Conservation (phyloP, 2,888 invertebrate species). For the Cephus sareptanus region DNA sequence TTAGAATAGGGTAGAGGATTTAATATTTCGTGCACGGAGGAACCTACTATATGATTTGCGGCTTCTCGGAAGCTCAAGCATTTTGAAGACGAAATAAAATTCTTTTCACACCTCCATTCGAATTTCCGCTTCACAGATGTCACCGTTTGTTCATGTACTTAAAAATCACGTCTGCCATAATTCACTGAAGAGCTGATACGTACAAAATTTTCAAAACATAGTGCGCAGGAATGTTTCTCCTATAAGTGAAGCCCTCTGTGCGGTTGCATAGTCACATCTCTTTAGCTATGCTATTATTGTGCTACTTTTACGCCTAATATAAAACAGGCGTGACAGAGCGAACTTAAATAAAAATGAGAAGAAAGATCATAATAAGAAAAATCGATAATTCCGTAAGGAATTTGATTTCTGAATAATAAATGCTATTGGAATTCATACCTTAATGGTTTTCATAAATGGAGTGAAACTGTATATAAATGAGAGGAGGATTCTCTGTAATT, state of each 20-base stretch:
- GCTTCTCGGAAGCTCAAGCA: not conserved
- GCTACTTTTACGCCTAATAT: not conserved
- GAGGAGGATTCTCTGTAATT: no score
- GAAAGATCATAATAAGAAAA: not conserved
- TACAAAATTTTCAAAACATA: not conserved
- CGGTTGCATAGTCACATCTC: not conserved
- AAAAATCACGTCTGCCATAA: not conserved
- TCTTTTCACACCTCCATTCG: not conserved
- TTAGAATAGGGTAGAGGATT: not conserved
- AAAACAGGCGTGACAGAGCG: not conserved
- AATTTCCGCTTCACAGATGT: not conserved
- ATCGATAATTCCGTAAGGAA: not conserved
- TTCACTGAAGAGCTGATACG: not conserved
- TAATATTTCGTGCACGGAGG: not conserved
- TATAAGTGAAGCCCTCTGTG: not conserved
- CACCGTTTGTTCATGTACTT: not conserved
- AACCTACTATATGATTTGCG: not conserved
- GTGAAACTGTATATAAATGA: no score
- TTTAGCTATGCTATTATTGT: not conserved
- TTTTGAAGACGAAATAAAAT: not conserved
- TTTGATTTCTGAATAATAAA: no score
- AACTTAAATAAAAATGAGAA: not conserved
- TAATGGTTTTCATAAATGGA: no score
- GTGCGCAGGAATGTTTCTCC: not conserved
- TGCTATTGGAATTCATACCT: no score